Percentiles rank a stretch among this genome's conserved stretches.
Conservation (phyloP, 2,888 invertebrate genomes). For the Cryptosula pallasiana region DNA sequence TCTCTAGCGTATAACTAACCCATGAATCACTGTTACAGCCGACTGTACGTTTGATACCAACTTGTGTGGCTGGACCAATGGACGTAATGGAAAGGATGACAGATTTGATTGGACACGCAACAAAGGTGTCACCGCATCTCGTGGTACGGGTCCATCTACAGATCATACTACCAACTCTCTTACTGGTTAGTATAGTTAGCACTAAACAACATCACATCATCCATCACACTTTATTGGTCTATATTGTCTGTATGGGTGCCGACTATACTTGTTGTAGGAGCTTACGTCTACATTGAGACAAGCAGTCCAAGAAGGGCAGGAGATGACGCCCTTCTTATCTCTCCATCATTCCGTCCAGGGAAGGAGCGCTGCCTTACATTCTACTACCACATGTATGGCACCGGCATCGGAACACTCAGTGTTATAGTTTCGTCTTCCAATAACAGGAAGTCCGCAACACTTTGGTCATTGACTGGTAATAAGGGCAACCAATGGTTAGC, state of each 20-base stretch:
- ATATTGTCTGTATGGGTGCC: no score
- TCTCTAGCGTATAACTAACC: no score
- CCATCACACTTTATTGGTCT: no score
- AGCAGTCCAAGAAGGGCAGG: slow-evolving; percentile 59
- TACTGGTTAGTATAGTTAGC: neutral
- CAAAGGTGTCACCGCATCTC: slow-evolving; percentile 33
- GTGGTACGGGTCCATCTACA: slow-evolving; percentile 34
- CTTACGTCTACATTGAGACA: slow-evolving; percentile 60
- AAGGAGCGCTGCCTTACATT: slow-evolving; percentile 26
- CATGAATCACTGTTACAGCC: no score
- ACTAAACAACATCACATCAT: no score
- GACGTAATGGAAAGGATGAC: slow-evolving; percentile 30
- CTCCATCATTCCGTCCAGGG: slow-evolving; percentile 16
- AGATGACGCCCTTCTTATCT: slow-evolving; percentile 56
- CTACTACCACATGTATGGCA: slow-evolving; percentile 45
- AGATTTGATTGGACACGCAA: slow-evolving; percentile 47
- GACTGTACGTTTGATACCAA: slow-evolving; percentile 50
- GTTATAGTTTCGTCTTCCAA: slow-evolving; percentile 31
- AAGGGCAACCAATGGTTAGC: slow-evolving; percentile 31
- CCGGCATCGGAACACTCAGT: slow-evolving; percentile 34
- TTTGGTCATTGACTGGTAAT: slow-evolving; percentile 37
- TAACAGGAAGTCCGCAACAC: slow-evolving; percentile 30
- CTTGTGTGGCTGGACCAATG: slow-evolving; percentile 42
- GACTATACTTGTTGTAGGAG: no score
- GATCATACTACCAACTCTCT: slow-evolving; percentile 38